Evolutionary conservation across 2,888 invertebrate genomes (phyloP).

Genomic region (Cremastinae sp.): DNA sequence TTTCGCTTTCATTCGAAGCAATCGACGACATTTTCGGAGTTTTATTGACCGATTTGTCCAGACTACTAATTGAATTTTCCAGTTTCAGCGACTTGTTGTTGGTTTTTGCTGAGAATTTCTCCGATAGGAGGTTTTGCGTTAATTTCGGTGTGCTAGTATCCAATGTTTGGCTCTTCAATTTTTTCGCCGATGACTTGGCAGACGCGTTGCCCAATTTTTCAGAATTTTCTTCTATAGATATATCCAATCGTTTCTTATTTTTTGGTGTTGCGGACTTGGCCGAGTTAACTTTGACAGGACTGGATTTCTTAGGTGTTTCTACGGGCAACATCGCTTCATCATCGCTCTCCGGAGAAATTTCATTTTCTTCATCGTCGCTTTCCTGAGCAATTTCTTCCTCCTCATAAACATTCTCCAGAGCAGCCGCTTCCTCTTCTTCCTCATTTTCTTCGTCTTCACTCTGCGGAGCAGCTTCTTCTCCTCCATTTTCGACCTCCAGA

Average conservation of each 20-base stretch:
- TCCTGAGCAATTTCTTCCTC: background rate
- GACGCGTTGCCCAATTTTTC: background rate
- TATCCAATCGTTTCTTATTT: background rate
- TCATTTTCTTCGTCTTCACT: constrained; percentile 1
- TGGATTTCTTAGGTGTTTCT: background rate
- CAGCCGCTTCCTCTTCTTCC: background rate
- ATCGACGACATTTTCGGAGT: constrained; percentile 22
- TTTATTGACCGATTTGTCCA: constrained; percentile 25
- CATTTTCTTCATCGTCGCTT: background rate
- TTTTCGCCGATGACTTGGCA: constrained; percentile 16
- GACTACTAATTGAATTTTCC: background rate
- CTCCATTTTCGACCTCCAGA: no score
- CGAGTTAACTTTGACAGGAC: background rate
- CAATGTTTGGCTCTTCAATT: constrained; percentile 19
- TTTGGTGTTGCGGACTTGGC: constrained; percentile 3
- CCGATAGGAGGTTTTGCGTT: background rate
- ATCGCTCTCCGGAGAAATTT: background rate
- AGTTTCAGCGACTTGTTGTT: constrained; percentile 1
- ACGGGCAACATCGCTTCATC: background rate
- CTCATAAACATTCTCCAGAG: no score
- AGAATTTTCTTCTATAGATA: constrained; percentile 14
- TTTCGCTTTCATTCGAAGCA: background rate
- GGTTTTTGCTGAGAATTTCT: constrained; percentile 22
- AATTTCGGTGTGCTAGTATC: constrained; percentile 55
- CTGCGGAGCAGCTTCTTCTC: no score